Evolutionary conservation across 2,113 vertebrate species (phyloP).

Genomic region (Chaetodon auriga): DNA sequence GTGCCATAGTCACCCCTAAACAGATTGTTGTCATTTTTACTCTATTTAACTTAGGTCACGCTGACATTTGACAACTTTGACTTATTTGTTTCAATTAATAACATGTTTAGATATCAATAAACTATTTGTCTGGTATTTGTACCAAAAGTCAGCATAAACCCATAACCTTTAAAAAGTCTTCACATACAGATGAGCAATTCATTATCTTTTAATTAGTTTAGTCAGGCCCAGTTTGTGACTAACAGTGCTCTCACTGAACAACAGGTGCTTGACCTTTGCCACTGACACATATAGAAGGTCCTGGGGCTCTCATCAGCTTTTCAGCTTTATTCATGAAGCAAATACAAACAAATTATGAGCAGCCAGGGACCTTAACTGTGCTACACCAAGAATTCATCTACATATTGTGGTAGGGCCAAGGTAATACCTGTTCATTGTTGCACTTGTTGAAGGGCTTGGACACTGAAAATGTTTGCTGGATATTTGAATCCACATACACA

Average conservation of each 20-base stretch:
- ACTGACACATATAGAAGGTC: constrained; percentile 63
- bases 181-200: neutral
- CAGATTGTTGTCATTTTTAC: no score
- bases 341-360: constrained; percentile 56
- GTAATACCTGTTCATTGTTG: neutral
- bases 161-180: neutral
- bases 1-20: no score
- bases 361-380: constrained; percentile 20
- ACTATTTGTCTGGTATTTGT: no score
- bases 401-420: constrained; percentile 6
- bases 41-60: no score
- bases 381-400: neutral
- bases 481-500: constrained; percentile 14
- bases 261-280: constrained; percentile 80
- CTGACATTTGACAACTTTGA: no score
- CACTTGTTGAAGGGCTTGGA: neutral
- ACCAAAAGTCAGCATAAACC: neutral
- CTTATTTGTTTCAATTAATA: no score
- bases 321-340: constrained; percentile 76
- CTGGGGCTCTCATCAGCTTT: constrained; percentile 69
- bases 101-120: no score
- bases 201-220: neutral
- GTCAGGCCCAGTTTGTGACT: constrained; percentile 63
- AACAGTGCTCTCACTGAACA: constrained; percentile 73
- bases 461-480: neutral